Evolutionary conservation across 2,797 vertebrate genomes (phyloP).

Genomic region (Prunella strophiata): DNA sequence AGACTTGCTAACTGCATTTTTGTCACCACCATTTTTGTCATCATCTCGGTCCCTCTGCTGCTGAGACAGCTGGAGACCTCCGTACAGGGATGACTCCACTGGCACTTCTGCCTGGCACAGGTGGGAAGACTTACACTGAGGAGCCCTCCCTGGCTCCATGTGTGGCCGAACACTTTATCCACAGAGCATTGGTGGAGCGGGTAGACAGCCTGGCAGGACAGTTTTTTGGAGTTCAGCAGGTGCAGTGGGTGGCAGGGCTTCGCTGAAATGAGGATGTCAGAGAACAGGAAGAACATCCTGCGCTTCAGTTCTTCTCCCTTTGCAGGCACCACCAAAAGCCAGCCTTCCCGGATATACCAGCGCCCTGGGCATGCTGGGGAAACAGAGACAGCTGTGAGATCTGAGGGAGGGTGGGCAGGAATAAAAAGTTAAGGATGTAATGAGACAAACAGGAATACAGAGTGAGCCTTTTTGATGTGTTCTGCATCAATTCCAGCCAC

Average conservation of each 20-base stretch:
- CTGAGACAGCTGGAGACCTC: not conserved
- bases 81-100: not conserved
- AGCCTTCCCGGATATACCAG: slow-evolving; percentile 78
- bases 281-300: slow-evolving; percentile 80
- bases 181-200: slow-evolving; percentile 73
- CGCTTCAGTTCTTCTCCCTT: slow-evolving; percentile 70
- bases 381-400: not conserved
- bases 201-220: slow-evolving; percentile 74
- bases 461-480: not conserved
- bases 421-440: not conserved
- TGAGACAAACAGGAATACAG: not conserved
- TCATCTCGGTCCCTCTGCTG: not conserved
- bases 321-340: slow-evolving; percentile 76
- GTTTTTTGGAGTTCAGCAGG: slow-evolving; percentile 67
- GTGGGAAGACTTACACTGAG: slow-evolving; percentile 76
- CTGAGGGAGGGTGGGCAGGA: rapidly evolving
- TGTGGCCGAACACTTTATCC: slow-evolving; percentile 79
- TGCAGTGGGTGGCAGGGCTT: slow-evolving; percentile 76
- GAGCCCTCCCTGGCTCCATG: slow-evolving; percentile 73
- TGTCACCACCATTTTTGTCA: not conserved
- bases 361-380: slow-evolving; percentile 60
- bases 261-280: slow-evolving; percentile 73
- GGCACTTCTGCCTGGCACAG: not conserved
- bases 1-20: not conserved
- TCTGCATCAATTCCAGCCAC: not conserved